Evolutionary conservation across 2,113 vertebrate species (phyloP).

Genomic region (Microtus ochrogaster): DNA sequence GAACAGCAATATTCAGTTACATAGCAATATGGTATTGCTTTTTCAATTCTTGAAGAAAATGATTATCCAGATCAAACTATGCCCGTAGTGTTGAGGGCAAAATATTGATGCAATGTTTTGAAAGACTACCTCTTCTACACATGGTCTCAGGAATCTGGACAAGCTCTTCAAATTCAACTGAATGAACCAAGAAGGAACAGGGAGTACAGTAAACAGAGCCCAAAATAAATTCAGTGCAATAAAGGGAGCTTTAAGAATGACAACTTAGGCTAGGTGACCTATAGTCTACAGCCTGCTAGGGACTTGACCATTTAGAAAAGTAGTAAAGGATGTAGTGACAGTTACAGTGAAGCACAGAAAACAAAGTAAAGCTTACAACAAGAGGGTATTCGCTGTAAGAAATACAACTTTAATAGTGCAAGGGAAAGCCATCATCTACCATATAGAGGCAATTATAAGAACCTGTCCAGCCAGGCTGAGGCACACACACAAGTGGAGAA

Average conservation of each 20-base stretch:
- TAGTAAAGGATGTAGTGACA: neutral
- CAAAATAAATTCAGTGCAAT: neutral
- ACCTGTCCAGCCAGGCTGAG: neutral
- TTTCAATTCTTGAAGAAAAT: conserved; percentile 23
- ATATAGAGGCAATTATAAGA: neutral
- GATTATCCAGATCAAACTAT: neutral
- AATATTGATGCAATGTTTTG: neutral
- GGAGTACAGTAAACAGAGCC: neutral
- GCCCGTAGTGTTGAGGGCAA: neutral
- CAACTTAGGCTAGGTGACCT: neutral
- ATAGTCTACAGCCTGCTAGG: neutral
- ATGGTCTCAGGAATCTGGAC: neutral
- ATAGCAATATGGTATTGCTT: neutral
- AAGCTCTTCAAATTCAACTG: neutral
- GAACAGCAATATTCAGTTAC: conserved; percentile 9
- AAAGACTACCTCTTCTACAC: neutral
- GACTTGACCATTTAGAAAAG: neutral
- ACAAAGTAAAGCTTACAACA: neutral
- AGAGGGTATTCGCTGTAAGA: neutral
- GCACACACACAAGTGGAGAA: neutral
- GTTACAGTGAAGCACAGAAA: neutral
- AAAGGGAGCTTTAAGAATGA: neutral
- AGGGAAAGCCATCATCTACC: neutral
- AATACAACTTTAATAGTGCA: neutral
- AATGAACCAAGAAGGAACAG: neutral